These are phyloP conservation scores for Heliconius aoede DNA, from an alignment of 2,888 invertebrate species.

Conservation along the genomic window DNA sequence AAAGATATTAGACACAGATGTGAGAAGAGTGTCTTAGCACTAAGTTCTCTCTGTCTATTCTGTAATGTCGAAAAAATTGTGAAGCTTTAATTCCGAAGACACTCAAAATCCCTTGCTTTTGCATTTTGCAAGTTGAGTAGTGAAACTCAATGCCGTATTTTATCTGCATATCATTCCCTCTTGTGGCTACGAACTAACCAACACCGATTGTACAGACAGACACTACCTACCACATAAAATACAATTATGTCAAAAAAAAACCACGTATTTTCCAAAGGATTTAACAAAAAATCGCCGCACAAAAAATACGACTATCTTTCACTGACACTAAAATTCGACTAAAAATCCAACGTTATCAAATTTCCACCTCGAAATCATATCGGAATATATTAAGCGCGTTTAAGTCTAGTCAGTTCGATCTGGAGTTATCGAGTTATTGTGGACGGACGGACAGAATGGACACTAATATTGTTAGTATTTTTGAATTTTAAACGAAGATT, in stretches of 20 bases:
- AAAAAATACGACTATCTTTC: not conserved
- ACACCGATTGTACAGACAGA: too few relatives aligned
- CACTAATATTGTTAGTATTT: conserved; percentile 44
- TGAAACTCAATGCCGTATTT: not conserved
- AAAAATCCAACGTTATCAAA: conserved; percentile 24
- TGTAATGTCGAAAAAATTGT: not conserved
- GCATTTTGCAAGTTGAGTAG: not conserved
- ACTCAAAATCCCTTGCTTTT: not conserved
- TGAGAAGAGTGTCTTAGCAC: too few relatives aligned
- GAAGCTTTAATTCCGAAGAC: not conserved
- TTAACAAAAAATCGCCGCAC: not conserved
- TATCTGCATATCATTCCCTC: too few relatives aligned
- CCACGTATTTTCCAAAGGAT: not conserved
- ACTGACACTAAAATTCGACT: not conserved
- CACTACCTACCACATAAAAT: too few relatives aligned
- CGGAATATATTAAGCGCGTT: conserved; percentile 42
- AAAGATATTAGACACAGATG: too few relatives aligned
- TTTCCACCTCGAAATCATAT: conserved; percentile 35
- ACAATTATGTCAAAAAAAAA: too few relatives aligned
- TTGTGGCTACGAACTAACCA: too few relatives aligned
- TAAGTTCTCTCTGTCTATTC: not conserved
- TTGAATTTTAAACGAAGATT: conserved; percentile 25
- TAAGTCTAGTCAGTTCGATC: conserved; percentile 47
- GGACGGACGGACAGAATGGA: conserved; percentile 40
- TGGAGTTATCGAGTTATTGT: conserved; percentile 43